Evolutionary conservation across 2,888 invertebrate species (phyloP).

Genomic region (Pandemis corylana): DNA sequence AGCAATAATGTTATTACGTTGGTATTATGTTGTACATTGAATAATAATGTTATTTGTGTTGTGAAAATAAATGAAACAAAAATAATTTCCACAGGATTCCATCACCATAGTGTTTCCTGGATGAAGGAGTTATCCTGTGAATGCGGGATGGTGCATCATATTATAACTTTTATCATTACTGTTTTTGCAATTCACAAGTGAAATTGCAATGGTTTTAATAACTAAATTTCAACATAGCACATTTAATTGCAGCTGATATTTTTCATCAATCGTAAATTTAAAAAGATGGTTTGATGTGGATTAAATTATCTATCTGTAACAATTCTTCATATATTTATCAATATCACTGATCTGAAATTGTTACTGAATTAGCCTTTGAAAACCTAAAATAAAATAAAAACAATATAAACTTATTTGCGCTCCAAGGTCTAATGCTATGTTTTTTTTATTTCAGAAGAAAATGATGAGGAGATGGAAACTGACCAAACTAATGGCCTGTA

Average conservation of each 20-base stretch:
- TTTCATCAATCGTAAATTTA: background rate
- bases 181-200: background rate
- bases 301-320: background rate
- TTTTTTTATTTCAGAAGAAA: slow-evolving; percentile 76
- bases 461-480: slow-evolving; percentile 80
- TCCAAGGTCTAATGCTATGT: background rate
- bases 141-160: slow-evolving; percentile 21
- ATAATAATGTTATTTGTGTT: background rate
- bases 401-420: background rate
- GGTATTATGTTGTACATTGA: background rate
- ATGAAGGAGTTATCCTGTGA: slow-evolving; percentile 23
- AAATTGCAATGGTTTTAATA: too few relatives aligned
- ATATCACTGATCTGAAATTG: too few relatives aligned
- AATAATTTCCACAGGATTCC: slow-evolving; percentile 39
- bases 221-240: background rate
- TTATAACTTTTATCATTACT: background rate
- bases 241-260: background rate
- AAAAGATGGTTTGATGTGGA: too few relatives aligned
- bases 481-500: slow-evolving; percentile 73
- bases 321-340: background rate
- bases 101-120: slow-evolving; percentile 31
- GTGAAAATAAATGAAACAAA: slow-evolving; percentile 19
- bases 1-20: background rate
- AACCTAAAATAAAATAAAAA: background rate
- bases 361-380: too few relatives aligned